Base-by-base conservation (phyloP, 2,888 invertebrate genomes). In the Pseudococcus jackbeardsleyi region DNA sequence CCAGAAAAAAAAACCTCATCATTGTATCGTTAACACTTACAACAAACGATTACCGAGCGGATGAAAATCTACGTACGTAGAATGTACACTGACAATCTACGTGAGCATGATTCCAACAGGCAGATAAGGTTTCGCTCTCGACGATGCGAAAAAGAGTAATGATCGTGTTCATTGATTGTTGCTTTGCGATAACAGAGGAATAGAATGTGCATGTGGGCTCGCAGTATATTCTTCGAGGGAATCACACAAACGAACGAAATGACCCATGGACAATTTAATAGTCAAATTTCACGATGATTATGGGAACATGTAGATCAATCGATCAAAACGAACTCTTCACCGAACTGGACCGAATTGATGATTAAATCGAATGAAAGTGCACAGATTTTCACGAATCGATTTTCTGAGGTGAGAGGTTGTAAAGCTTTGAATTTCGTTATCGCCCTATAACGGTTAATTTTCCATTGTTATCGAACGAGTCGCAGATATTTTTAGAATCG, bases 51-150 rank as follows among this genome's bases (percentile, higher is more conserved):
- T 22, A 64, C 64, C 64, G 22, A 1, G 11, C 4, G 11, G 64
- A 64, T n/a, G n/a, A n/a, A n/a, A n/a, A n/a, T n/a, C n/a, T n/a
- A n/a, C n/a, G n/a, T n/a, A n/a, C n/a, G n/a, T n/a, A n/a, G n/a
- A n/a, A n/a, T n/a, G n/a, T n/a, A n/a, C n/a, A n/a, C n/a, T n/a
- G n/a, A 59, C 54, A 12, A 54, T 64, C 19, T 64, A 22, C 64
- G 64, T 64, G 64, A 64, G 64, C 22, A 64, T 22, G 64, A 64
- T 64, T 64, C 22, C 64, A 64, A 64, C 64, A 64, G 64, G 64
- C 22, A 64, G 64, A 64, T 64, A 64, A 22, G 64, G 64, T 64
- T 64, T 64, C 64, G 64, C 64, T 64, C 11, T 64, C 64, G 22
- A 64, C 64, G 19, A 22, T 64, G 64, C 64, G 8, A 64, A 64